Conservation (phyloP, 1,140 invertebrate species). For the Manduca sexta region DNA sequence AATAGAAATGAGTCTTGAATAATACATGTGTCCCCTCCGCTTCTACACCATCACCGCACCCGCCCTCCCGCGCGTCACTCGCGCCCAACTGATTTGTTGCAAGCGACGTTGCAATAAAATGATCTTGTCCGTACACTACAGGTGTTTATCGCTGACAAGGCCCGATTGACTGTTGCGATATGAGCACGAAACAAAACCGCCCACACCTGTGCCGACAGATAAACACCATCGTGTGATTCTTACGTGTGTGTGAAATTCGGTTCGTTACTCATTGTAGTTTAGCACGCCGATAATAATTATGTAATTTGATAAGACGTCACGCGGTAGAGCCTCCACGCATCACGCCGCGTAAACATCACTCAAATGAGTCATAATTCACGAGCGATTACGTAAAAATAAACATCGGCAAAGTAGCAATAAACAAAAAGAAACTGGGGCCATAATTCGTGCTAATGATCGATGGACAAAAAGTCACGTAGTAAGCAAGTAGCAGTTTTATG, state of each 20-base stretch:
- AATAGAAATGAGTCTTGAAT: slow-evolving; percentile 69
- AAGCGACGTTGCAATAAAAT: slow-evolving; percentile 30
- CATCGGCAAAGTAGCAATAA: not conserved
- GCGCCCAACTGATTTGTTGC: slow-evolving; percentile 50
- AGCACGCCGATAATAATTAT: no score
- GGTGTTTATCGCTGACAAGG: slow-evolving; percentile 11
- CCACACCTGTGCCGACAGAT: no score
- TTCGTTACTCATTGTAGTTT: no score
- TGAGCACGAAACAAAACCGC: not conserved
- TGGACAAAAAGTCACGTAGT: no score
- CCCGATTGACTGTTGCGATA: no score
- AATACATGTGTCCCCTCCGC: slow-evolving; percentile 50
- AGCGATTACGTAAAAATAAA: slow-evolving; percentile 1
- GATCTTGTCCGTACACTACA: slow-evolving; percentile 19
- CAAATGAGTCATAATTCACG: not conserved
- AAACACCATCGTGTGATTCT: no score
- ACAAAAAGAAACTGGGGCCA: slow-evolving; percentile 1
- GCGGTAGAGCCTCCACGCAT: not conserved
- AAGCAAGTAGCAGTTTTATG: no score
- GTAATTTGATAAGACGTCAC: slow-evolving; percentile 5
- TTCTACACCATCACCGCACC: no score
- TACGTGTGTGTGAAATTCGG: no score
- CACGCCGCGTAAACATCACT: not conserved
- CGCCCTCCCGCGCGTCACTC: slow-evolving; percentile 15
- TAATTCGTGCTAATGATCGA: no score